A percentile compares a stretch with the other conserved stretches of the same genome.
These are phyloP conservation scores for Peromyscus nudipes DNA, from an alignment of 2,797 vertebrate species.

Conservation along the genomic window DNA sequence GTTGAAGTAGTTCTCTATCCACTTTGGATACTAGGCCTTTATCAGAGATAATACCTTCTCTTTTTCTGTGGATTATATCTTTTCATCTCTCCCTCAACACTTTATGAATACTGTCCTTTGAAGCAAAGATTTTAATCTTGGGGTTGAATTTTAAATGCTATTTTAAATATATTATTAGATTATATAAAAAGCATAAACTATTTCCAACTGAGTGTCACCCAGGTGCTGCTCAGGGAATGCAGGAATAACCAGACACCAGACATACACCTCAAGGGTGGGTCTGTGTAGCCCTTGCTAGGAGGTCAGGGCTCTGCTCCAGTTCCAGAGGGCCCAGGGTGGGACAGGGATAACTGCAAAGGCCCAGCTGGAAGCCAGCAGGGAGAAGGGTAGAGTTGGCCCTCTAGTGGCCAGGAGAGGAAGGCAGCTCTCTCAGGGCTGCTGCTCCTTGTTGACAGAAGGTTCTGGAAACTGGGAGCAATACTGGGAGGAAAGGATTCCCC, in stretches of 20 bases:
- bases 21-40: not conserved
- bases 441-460: not conserved
- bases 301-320: not conserved
- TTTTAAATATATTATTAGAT: constrained; percentile 25
- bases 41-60: not conserved
- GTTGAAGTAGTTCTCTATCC: not conserved
- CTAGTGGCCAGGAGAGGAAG: not conserved
- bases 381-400: not conserved
- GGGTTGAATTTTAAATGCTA: not conserved
- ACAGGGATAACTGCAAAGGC: rapidly evolving
- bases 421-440: not conserved
- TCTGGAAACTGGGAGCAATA: not conserved
- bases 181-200: not conserved
- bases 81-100: not conserved
- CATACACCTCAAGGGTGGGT: not conserved
- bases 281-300: not conserved
- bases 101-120: not conserved
- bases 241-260: not conserved
- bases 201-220: not conserved
- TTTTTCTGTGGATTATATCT: not conserved
- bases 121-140: not conserved
- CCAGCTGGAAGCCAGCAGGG: not conserved
- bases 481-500: not conserved
- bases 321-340: not conserved
- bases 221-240: not conserved